Base-by-base conservation (phyloP, 2,797 vertebrate species). In the Ataeniobius toweri region DNA sequence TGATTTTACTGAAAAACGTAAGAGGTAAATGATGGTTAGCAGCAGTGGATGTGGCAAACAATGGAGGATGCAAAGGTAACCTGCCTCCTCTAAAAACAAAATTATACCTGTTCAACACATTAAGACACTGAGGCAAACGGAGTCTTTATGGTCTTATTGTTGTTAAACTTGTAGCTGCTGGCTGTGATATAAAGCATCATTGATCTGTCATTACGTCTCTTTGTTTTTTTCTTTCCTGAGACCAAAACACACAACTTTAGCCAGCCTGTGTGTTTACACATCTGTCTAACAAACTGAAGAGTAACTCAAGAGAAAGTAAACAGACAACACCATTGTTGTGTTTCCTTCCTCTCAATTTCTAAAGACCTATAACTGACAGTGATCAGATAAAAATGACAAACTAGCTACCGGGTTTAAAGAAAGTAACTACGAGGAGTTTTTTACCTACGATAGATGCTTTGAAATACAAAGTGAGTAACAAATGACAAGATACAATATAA, bases 271-370 rank as follows among this genome's bases (percentile, higher is more conserved):
- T 76, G 82, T 88, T 82, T 81, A 56, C 72, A 83, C 41, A 50
- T 73, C 83, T 83, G 81, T 86, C 82, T 88, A 90, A 91, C 85
- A 84, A 73, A 83, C 73, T 88, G 69, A 74, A 65, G 83, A 74
- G 79, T 82, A 80, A 63, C 68, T 77, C 3, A 3, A 56, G 74
- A 78, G 36, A 84, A 90, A 89, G 89, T 83, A 84, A 91, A 91
- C 72, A 82, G 58, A 76, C 71, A 56, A 70, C 76, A 68, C 59
- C 74, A 70, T 51, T 26, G 51, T 16, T 36, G 72, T 53, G 71
- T 71, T 75, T 75, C 78, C 53, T 73, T 74, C 26, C 55, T 76
- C 65, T 78, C 63, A 13, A 22, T 80, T 44, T 58, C 24, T 41
- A 51, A 75, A 75, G 68, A 53, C 73, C 71, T 44, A 61, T 16